Percentiles rank a stretch among this genome's conserved stretches.
Evolutionary conservation across 2,888 invertebrate species (phyloP).

Genomic region (Epinotia brunnichana): DNA sequence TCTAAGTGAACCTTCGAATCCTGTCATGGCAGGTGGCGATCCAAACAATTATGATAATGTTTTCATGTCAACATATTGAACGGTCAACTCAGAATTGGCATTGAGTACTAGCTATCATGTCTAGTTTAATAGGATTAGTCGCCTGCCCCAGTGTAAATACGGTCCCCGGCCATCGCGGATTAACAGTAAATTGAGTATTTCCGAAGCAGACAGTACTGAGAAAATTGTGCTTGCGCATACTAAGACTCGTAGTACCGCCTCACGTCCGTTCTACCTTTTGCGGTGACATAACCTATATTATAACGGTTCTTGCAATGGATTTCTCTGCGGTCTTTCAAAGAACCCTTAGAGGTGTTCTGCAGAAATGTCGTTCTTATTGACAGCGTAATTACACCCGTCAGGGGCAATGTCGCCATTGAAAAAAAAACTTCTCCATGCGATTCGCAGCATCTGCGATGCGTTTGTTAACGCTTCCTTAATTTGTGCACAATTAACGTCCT

Average conservation of each 20-base stretch:
- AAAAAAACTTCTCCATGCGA: slow-evolving; percentile 23
- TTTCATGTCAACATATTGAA: slow-evolving; percentile 2
- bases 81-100: slow-evolving; percentile 13
- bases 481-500: slow-evolving; percentile 48
- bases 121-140: slow-evolving; percentile 35
- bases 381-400: slow-evolving; percentile 49
- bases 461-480: slow-evolving; percentile 48
- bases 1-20: background rate
- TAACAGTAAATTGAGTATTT: slow-evolving; percentile 67
- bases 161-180: slow-evolving; percentile 51
- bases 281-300: slow-evolving; percentile 73
- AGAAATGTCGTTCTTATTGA: slow-evolving; percentile 46
- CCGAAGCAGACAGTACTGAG: slow-evolving; percentile 52
- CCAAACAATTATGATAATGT: slow-evolving; percentile 22
- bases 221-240: slow-evolving; percentile 56
- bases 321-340: slow-evolving; percentile 54
- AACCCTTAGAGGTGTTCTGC: slow-evolving; percentile 44
- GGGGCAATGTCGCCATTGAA: background rate
- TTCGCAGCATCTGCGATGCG: slow-evolving; percentile 9
- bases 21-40: slow-evolving; percentile 14
- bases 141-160: slow-evolving; percentile 40
- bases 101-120: slow-evolving; percentile 30
- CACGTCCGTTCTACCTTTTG: slow-evolving; percentile 67
- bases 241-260: slow-evolving; percentile 45
- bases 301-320: slow-evolving; percentile 67